A percentile compares a stretch with the other conserved stretches of the same genome.
phyloP scores from a whole-genome alignment of 2,888 invertebrate genomes.

The Galeopsomyia nigrocyanea region DNA sequence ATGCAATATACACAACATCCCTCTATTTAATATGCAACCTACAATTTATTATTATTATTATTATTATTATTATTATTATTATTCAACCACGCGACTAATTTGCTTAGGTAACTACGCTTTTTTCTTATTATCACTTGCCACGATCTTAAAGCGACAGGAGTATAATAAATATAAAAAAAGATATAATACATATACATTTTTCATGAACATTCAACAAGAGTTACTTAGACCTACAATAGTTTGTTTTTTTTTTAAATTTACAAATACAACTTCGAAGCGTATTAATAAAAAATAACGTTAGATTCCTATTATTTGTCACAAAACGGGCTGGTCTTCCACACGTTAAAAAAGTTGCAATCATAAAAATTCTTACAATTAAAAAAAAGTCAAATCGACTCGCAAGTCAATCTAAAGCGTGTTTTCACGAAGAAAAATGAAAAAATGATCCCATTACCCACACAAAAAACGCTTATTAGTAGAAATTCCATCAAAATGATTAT shows the following conservation, averaged over 20 bases:
- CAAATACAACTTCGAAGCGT: slow-evolving; percentile 40
- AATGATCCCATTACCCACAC: too few species aligned
- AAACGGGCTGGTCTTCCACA: slow-evolving; percentile 27
- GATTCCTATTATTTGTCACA: slow-evolving; percentile 43
- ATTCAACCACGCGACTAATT: slow-evolving; percentile 43
- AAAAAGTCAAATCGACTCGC: too few species aligned
- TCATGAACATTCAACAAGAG: slow-evolving; percentile 41
- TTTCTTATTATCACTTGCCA: slow-evolving; percentile 24
- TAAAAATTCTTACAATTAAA: not conserved
- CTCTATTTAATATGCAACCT: slow-evolving; percentile 44
- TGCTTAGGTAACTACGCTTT: slow-evolving; percentile 30
- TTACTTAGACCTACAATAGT: slow-evolving; percentile 26
- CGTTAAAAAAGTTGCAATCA: slow-evolving; percentile 16
- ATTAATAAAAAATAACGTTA: slow-evolving; percentile 42
- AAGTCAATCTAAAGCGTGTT: too few species aligned
- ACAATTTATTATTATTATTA: slow-evolving; percentile 39
- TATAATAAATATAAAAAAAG: slow-evolving; percentile 46
- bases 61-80: slow-evolving; percentile 39
- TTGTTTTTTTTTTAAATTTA: slow-evolving; percentile 36
- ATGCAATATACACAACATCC: slow-evolving; percentile 46
- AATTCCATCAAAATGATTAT: slow-evolving; percentile 15
- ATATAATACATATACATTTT: slow-evolving; percentile 41
- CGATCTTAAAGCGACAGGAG: slow-evolving; percentile 39
- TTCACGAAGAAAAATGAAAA: too few species aligned
- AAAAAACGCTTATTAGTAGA: not conserved